Conservation (phyloP, 2,113 vertebrate species). For the Carassius gibelio region DNA sequence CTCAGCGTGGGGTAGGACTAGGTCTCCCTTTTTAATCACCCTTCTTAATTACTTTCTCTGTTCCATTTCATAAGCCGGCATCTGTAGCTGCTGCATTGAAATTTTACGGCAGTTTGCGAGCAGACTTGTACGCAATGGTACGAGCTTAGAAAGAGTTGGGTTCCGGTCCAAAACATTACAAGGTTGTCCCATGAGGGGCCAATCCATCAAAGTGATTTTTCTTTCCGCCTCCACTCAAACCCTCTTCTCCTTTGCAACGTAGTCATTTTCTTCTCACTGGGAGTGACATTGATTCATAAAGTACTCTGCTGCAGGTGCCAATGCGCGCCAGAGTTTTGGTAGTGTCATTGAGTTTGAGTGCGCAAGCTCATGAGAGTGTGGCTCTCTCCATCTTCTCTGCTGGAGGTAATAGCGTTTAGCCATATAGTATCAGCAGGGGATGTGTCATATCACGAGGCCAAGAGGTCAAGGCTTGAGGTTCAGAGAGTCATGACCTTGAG, state of each 20-base stretch:
- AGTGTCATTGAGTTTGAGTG: constrained; percentile 43
- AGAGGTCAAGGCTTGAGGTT: constrained; percentile 39
- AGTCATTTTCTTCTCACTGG: constrained; percentile 79
- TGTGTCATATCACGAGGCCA: constrained; percentile 42
- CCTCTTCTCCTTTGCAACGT: constrained; percentile 77
- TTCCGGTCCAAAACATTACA: constrained; percentile 78
- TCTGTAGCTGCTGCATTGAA: constrained; percentile 30
- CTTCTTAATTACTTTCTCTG: constrained; percentile 60
- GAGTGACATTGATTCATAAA: constrained; percentile 80
- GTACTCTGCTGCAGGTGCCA: constrained; percentile 66
- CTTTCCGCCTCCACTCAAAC: constrained; percentile 51
- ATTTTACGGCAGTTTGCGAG: background rate
- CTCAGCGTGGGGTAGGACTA: constrained; percentile 58
- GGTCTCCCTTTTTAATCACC: constrained; percentile 54
- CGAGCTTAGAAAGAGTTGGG: constrained; percentile 59
- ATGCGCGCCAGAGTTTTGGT: constrained; percentile 70
- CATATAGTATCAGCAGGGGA: constrained; percentile 37
- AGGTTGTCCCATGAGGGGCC: constrained; percentile 78
- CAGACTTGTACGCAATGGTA: constrained; percentile 43
- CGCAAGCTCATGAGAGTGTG: constrained; percentile 2
- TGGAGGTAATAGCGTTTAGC: constrained; percentile 33
- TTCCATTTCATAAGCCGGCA: constrained; percentile 52
- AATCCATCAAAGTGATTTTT: constrained; percentile 81
- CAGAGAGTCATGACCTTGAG: constrained; percentile 31
- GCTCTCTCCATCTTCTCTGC: constrained; percentile 37